These are phyloP conservation scores for Eretmochelys imbricata DNA, from an alignment of 2,113 vertebrate species.

Conservation along the genomic window DNA sequence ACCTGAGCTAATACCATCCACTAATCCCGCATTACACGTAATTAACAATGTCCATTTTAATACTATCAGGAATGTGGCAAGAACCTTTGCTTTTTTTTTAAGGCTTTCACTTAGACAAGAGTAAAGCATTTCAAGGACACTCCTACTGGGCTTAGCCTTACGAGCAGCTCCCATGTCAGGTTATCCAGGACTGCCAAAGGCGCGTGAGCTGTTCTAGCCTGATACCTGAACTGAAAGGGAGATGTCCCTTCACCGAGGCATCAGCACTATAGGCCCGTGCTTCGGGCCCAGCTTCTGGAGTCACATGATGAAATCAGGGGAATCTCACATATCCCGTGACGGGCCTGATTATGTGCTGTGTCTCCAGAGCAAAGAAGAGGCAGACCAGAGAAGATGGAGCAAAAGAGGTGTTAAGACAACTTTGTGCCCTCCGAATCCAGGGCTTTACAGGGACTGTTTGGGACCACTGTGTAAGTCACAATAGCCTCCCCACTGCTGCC, in stretches of 20 bases:
- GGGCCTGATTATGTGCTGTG: not conserved
- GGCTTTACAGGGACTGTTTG: not conserved
- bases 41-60: slow-evolving; percentile 34
- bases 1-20: not conserved
- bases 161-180: not conserved
- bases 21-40: slow-evolving; percentile 26
- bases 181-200: not conserved
- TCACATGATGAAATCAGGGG: not conserved
- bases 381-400: not conserved
- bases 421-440: not conserved
- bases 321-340: not conserved
- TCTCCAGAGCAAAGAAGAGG: not conserved
- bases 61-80: not conserved
- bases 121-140: not conserved
- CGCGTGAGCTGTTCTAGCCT: not conserved
- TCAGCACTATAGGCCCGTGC: not conserved
- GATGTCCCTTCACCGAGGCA: not conserved
- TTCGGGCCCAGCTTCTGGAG: not conserved
- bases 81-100: not conserved
- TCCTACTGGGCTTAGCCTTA: not conserved
- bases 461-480: not conserved
- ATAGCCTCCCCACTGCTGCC: not conserved
- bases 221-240: not conserved
- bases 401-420: not conserved
- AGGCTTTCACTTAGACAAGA: not conserved